Evolutionary conservation across 2,888 invertebrate species (phyloP).

Genomic region (Rhimphoctona megacephalus): DNA sequence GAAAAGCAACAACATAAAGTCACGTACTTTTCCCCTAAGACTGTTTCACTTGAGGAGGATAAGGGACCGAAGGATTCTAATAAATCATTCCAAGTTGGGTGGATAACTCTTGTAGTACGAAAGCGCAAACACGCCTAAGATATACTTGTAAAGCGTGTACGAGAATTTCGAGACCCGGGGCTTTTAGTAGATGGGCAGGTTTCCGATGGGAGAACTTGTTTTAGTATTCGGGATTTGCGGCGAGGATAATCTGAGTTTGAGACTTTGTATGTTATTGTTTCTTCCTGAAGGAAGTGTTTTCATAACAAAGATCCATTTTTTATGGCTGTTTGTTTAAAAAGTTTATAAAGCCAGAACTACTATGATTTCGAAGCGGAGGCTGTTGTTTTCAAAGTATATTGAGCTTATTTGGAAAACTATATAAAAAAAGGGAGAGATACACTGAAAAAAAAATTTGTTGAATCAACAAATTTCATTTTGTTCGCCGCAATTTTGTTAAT

Average conservation of each 20-base stretch:
- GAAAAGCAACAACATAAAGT: background rate
- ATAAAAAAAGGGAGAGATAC: background rate
- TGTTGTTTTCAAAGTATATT: background rate
- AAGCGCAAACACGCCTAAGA: conserved; percentile 1
- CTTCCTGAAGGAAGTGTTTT: background rate
- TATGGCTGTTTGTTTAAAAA: background rate
- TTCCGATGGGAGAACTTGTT: conserved; percentile 19
- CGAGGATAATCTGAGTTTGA: conserved; percentile 9
- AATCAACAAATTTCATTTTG: no score
- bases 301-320: background rate
- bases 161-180: conserved; percentile 3
- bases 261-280: background rate
- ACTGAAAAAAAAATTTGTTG: no score
- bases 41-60: background rate
- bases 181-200: conserved; percentile 12
- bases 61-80: conserved; percentile 10
- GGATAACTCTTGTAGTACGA: conserved; percentile 4
- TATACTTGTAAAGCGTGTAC: conserved; percentile 11
- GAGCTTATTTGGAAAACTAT: background rate
- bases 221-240: conserved; percentile 13
- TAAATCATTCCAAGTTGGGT: conserved; percentile 17
- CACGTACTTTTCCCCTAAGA: background rate
- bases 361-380: background rate
- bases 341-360: background rate
- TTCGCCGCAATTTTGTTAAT: no score